Percentiles rank a stretch among this genome's conserved stretches.
phyloP scores from a whole-genome alignment of 1,140 invertebrate genomes.

The Drosophila oshimai region DNA sequence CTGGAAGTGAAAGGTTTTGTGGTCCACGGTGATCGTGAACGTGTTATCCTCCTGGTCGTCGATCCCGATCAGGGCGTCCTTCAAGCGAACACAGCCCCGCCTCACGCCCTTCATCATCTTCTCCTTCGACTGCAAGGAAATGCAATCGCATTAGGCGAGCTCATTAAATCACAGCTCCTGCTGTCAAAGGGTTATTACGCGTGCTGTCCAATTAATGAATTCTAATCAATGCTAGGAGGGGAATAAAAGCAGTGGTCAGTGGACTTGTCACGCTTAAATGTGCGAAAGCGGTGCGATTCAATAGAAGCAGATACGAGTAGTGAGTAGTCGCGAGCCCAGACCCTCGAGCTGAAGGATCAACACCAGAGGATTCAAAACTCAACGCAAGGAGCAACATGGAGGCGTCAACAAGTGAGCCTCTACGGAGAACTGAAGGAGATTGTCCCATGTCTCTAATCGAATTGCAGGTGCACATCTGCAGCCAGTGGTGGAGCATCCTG shows the following conservation, averaged over 20 bases:
- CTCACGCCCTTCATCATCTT: conserved; percentile 99
- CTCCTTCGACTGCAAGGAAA: conserved; percentile 94
- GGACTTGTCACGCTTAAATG: conserved; percentile 78
- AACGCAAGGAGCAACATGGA: conserved; percentile 45
- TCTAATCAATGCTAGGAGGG: conserved; percentile 54
- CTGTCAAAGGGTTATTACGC: neutral
- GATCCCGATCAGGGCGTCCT: conserved; percentile 98
- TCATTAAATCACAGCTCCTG: neutral
- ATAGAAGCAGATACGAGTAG: neutral
- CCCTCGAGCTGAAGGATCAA: neutral
- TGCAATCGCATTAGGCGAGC: conserved; percentile 3
- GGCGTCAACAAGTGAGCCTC: conserved; percentile 14
- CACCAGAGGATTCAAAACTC: neutral
- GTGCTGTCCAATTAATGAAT: neutral
- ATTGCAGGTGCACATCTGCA: conserved; percentile 1
- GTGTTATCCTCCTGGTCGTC: conserved; percentile 99
- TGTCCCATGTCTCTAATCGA: neutral
- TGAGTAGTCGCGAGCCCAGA: too few species aligned
- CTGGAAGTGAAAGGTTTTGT: conserved; percentile 99
- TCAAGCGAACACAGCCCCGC: conserved; percentile 95
- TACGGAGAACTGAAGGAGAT: neutral
- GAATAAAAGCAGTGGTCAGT: conserved; percentile 84
- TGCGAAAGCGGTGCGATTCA: conserved; percentile 86
- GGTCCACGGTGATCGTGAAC: conserved; percentile 99
- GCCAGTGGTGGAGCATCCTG: conserved; percentile 24